phyloP scores from a whole-genome alignment of 2,113 vertebrate genomes.

The Nestor notabilis region DNA sequence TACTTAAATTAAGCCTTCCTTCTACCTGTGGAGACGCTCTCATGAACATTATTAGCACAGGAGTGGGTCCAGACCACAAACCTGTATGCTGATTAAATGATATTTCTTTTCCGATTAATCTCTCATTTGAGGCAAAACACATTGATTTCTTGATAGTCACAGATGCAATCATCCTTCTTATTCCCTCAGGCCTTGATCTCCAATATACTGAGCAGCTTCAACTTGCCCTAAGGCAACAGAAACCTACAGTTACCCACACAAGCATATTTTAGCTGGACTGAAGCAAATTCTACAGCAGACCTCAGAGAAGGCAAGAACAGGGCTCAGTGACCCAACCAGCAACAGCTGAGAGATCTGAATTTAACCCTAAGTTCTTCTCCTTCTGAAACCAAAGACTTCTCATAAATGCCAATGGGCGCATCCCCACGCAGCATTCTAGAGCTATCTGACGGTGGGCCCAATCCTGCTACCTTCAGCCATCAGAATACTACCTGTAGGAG shows the following conservation, averaged over 20 bases:
- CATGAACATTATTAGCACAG: not conserved
- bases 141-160: not conserved
- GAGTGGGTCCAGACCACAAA: not conserved
- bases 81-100: not conserved
- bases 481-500: not conserved
- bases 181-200: not conserved
- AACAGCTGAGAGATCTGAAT: not conserved
- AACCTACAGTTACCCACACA: not conserved
- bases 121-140: not conserved
- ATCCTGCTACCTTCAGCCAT: not conserved
- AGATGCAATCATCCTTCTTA: not conserved
- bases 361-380: not conserved
- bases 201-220: not conserved
- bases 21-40: not conserved
- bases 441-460: not conserved
- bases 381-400: not conserved
- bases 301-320: not conserved
- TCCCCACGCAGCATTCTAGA: accelerated
- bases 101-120: not conserved
- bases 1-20: not conserved
- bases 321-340: not conserved
- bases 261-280: not conserved
- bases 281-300: not conserved
- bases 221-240: not conserved
- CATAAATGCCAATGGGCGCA: not conserved